Percentiles rank a stretch among this genome's conserved stretches.
Evolutionary conservation across 2,113 vertebrate species (phyloP).

Genomic region (Thunnus maccoyii): DNA sequence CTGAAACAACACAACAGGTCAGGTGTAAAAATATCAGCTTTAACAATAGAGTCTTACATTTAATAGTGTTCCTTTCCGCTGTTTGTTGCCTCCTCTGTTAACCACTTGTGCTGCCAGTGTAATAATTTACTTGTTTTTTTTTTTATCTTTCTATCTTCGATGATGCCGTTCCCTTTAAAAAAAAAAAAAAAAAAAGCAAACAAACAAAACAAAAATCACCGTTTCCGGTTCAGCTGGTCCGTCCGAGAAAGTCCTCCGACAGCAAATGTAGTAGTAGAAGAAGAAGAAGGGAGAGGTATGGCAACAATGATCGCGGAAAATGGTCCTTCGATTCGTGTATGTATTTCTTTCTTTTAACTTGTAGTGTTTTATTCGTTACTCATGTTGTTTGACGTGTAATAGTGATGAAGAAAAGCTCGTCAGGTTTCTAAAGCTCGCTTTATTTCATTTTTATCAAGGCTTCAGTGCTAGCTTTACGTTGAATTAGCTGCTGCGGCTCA

Average conservation of each 20-base stretch:
- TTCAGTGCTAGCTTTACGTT: neutral
- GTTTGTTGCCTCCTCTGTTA: neutral
- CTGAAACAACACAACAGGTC: no score
- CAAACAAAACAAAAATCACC: neutral
- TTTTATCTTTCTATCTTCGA: no score
- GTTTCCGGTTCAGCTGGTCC: conserved; percentile 68
- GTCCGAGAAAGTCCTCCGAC: conserved; percentile 59
- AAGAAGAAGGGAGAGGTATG: conserved; percentile 45
- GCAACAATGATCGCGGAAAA: conserved; percentile 81
- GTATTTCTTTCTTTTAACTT: conserved; percentile 1
- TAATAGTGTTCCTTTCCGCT: no score
- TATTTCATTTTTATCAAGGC: neutral
- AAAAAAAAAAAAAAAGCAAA: neutral
- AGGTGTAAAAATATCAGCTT: neutral
- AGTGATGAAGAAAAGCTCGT: no score
- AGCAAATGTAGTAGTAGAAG: conserved; percentile 20
- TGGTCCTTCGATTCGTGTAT: conserved; percentile 75
- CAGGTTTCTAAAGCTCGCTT: no score
- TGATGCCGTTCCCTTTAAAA: conserved; percentile 11
- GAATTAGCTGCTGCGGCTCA: conserved; percentile 13
- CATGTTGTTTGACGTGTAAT: accelerated
- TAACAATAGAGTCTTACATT: neutral
- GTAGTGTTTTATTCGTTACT: neutral
- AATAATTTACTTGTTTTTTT: neutral
- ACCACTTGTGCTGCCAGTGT: no score